Conservation (phyloP, 2,888 invertebrate species). For the Tachina lurida region DNA sequence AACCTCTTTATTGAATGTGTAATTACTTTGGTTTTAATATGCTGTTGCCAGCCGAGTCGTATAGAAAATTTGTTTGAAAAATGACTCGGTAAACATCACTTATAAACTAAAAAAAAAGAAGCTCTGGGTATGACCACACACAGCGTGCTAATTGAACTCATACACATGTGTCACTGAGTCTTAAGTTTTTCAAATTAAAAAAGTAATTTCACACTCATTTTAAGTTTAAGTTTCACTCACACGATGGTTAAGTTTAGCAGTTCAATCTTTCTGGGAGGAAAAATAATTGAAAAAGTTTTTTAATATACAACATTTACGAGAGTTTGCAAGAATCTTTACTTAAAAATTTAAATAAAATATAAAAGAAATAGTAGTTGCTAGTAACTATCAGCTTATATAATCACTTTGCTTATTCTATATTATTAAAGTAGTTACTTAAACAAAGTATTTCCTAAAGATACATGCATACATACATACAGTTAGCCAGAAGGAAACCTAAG, state of each 20-base stretch:
- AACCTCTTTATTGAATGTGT: too few species aligned
- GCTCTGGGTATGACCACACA: neutral
- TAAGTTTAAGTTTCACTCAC: neutral
- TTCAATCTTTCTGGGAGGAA: neutral
- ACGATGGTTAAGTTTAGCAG: neutral
- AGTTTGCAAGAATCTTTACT: neutral
- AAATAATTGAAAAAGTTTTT: conserved; percentile 16
- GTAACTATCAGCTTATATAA: neutral
- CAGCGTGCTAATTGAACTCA: neutral
- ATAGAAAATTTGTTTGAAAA: too few species aligned
- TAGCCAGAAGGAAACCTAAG: neutral
- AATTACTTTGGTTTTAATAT: too few species aligned
- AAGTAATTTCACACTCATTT: neutral
- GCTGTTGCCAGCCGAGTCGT: too few species aligned
- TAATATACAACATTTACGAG: neutral
- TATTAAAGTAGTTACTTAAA: neutral
- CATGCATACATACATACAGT: neutral
- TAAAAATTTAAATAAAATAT: neutral
- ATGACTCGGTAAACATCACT: too few species aligned
- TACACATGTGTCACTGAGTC: neutral
- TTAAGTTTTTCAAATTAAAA: neutral
- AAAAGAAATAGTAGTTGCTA: neutral
- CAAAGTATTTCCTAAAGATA: neutral
- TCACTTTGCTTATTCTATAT: neutral
- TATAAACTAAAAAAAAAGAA: too few species aligned